A percentile compares a stretch with the other conserved stretches of the same genome.
Conservation (phyloP, 2,888 invertebrate genomes). For the Tholera decimalis region DNA sequence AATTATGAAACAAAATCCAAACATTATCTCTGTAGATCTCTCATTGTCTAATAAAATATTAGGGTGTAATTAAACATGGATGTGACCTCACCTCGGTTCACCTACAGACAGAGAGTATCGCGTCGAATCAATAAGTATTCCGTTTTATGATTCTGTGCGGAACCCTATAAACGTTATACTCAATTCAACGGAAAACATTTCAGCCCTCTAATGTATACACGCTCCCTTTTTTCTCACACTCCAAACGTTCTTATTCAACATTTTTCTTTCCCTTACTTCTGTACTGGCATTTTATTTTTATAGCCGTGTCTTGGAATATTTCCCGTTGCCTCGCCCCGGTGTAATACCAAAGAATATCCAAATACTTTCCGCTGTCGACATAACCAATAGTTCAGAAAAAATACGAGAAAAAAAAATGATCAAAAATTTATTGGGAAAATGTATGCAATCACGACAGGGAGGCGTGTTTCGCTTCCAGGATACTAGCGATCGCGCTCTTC, state of each 20-base stretch:
- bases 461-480: slow-evolving; percentile 66
- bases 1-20: slow-evolving; percentile 6
- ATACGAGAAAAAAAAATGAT: slow-evolving; percentile 63
- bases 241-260: slow-evolving; percentile 77
- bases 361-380: slow-evolving; percentile 72
- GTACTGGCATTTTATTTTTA: slow-evolving; percentile 84
- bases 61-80: slow-evolving; percentile 43
- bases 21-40: slow-evolving; percentile 19
- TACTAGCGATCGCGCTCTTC: slow-evolving; percentile 67
- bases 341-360: slow-evolving; percentile 77
- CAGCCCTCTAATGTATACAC: slow-evolving; percentile 68
- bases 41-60: slow-evolving; percentile 34
- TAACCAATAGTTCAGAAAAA: slow-evolving; percentile 65
- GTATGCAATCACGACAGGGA: slow-evolving; percentile 42
- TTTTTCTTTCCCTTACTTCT: slow-evolving; percentile 77
- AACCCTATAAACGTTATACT: slow-evolving; percentile 65
- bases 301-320: slow-evolving; percentile 81
- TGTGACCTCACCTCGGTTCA: slow-evolving; percentile 39
- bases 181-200: slow-evolving; percentile 72
- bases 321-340: slow-evolving; percentile 72
- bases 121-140: slow-evolving; percentile 58
- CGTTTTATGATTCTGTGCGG: slow-evolving; percentile 59
- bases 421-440: slow-evolving; percentile 67
- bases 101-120: slow-evolving; percentile 40
- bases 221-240: slow-evolving; percentile 71